Percentiles rank a stretch among this genome's conserved stretches.
Evolutionary conservation across 92 coral and sea anemone genomes (phyloP).

Genomic region (Actinernus sp.): DNA sequence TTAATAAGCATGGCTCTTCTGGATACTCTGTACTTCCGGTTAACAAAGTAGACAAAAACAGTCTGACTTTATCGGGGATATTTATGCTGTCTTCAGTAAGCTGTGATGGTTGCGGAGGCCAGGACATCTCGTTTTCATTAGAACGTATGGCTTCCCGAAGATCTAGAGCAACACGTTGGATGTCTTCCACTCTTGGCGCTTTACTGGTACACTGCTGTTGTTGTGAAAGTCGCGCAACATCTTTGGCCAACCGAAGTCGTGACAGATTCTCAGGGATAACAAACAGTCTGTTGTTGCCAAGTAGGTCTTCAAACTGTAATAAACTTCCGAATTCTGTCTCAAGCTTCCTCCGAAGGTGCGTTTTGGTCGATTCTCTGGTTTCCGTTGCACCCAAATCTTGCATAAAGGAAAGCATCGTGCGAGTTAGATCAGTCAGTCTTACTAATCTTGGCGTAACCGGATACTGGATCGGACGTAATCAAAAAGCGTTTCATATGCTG

Average conservation of each 20-base stretch:
- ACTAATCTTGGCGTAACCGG: conserved; percentile 32
- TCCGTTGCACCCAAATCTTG: conserved; percentile 24
- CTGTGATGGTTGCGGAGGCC: conserved; percentile 57
- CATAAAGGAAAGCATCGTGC: conserved; percentile 24
- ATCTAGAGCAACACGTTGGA: conserved; percentile 26
- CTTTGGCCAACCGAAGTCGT: conserved; percentile 29
- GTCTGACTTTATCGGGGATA: conserved; percentile 13
- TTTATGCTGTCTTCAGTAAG: conserved; percentile 3
- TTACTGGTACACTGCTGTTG: not conserved
- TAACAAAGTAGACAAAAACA: conserved; percentile 19
- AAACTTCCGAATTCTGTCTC: conserved; percentile 12
- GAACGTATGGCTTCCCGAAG: conserved; percentile 21
- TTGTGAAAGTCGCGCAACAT: conserved; percentile 7
- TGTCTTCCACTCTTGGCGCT: conserved; percentile 8
- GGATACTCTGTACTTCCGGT: conserved; percentile 9
- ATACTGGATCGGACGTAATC: conserved; percentile 29
- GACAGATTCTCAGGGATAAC: conserved; percentile 43
- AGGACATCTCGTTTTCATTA: conserved; percentile 5
- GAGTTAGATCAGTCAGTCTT: conserved; percentile 26
- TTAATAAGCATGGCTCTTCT: conserved; percentile 4
- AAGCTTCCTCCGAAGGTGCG: conserved; percentile 33
- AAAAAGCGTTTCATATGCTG: conserved; percentile 32
- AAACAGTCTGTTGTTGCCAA: conserved; percentile 45
- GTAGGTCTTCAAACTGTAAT: conserved; percentile 52
- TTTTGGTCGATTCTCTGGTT: conserved; percentile 43